These are phyloP conservation scores for Zonitis immaculata DNA, from an alignment of 2,888 invertebrate species.

Conservation along the genomic window DNA sequence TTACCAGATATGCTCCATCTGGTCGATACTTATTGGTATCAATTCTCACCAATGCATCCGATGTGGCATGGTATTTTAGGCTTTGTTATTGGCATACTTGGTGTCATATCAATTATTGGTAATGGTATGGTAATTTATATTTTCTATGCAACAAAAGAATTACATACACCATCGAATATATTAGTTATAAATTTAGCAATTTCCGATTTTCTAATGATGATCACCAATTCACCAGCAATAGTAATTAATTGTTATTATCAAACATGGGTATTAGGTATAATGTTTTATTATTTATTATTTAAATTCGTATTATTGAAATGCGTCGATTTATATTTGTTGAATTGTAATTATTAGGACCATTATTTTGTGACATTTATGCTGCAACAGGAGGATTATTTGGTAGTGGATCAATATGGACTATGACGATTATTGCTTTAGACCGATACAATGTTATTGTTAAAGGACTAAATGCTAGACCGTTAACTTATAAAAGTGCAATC, in stretches of 20 bases:
- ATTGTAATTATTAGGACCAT: slow-evolving; percentile 55
- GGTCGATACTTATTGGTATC: slow-evolving; percentile 79
- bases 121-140: slow-evolving; percentile 62
- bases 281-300: neutral
- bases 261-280: slow-evolving; percentile 63
- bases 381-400: slow-evolving; percentile 85
- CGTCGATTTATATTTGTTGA: too few species aligned
- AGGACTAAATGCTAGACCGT: slow-evolving; percentile 78
- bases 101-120: slow-evolving; percentile 50
- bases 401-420: slow-evolving; percentile 87
- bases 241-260: slow-evolving; percentile 79
- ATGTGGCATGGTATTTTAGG: slow-evolving; percentile 74
- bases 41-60: slow-evolving; percentile 84
- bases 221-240: slow-evolving; percentile 75
- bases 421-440: slow-evolving; percentile 89
- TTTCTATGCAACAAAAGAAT: slow-evolving; percentile 65
- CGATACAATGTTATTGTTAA: slow-evolving; percentile 93
- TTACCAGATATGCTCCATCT: slow-evolving; percentile 69
- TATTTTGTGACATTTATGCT: slow-evolving; percentile 84
- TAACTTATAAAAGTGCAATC: slow-evolving; percentile 76
- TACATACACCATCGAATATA: slow-evolving; percentile 87
- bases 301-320: too few species aligned
- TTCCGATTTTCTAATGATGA: slow-evolving; percentile 88
- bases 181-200: slow-evolving; percentile 88
- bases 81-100: slow-evolving; percentile 73